These are phyloP conservation scores for Xestia c-nigrum DNA, from an alignment of 2,888 invertebrate species.

Conservation along the genomic window DNA sequence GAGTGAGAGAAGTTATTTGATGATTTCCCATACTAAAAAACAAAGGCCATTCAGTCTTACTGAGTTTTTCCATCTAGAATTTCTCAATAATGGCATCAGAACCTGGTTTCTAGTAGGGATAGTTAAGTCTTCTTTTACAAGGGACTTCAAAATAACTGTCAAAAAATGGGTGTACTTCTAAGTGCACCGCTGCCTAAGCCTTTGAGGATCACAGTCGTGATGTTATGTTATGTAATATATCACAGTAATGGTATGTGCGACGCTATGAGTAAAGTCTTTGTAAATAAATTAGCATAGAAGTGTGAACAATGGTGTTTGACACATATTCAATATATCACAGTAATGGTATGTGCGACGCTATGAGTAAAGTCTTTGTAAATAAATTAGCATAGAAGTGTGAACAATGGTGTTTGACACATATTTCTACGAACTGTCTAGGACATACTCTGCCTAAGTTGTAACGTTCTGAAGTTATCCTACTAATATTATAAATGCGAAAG, in stretches of 20 bases:
- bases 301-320: slow-evolving; percentile 13
- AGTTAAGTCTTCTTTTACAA: neutral
- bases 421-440: neutral
- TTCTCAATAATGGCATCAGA: neutral
- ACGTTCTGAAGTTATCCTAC: neutral
- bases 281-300: slow-evolving; percentile 24
- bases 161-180: neutral
- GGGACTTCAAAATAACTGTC: neutral
- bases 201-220: neutral
- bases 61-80: neutral
- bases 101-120: neutral
- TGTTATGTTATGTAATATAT: neutral
- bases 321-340: too few species aligned
- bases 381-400: slow-evolving; percentile 28
- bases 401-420: slow-evolving; percentile 9
- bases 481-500: too few species aligned
- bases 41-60: too few species aligned
- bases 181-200: neutral
- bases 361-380: neutral
- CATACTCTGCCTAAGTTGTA: neutral
- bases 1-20: too few species aligned
- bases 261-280: slow-evolving; percentile 5
- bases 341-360: slow-evolving; percentile 11
- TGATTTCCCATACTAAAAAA: too few species aligned
- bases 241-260: neutral